Evolutionary conservation across 2,113 vertebrate species (phyloP).

Genomic region (Genyomyrus donnyi): DNA sequence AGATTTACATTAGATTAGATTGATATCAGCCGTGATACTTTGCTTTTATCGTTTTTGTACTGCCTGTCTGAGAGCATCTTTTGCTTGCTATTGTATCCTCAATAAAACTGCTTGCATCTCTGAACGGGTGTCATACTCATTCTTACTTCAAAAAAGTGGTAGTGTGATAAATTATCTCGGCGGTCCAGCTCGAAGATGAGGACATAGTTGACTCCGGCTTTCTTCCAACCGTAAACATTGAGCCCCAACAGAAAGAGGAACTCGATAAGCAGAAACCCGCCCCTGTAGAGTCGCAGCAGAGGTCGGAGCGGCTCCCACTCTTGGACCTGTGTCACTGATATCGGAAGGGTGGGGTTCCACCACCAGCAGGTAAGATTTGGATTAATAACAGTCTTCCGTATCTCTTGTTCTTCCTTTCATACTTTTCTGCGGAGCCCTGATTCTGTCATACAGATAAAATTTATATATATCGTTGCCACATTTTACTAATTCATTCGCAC

Average conservation of each 20-base stretch:
- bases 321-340: conserved; percentile 9
- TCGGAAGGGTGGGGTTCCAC: not conserved
- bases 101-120: not conserved
- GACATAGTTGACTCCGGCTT: conserved; percentile 90
- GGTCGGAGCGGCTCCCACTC: conserved; percentile 61
- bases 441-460: not conserved
- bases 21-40: not conserved
- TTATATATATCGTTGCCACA: not conserved
- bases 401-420: not conserved
- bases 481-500: not conserved
- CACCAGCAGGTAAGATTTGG: not conserved
- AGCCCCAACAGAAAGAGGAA: conserved; percentile 94
- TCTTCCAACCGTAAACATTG: conserved; percentile 90
- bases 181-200: conserved; percentile 96
- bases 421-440: not conserved
- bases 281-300: conserved; percentile 88
- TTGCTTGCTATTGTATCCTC: not conserved
- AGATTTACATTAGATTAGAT: not conserved
- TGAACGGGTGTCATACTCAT: not conserved
- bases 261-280: conserved; percentile 92
- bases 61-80: not conserved
- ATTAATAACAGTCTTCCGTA: not conserved
- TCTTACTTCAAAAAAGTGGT: conserved; percentile 90
- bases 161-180: conserved; percentile 87
- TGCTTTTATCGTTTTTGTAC: not conserved